A percentile compares a stretch with the other conserved stretches of the same genome.
phyloP scores from a whole-genome alignment of 2,113 vertebrate genomes.

The Zosterops japonicus region DNA sequence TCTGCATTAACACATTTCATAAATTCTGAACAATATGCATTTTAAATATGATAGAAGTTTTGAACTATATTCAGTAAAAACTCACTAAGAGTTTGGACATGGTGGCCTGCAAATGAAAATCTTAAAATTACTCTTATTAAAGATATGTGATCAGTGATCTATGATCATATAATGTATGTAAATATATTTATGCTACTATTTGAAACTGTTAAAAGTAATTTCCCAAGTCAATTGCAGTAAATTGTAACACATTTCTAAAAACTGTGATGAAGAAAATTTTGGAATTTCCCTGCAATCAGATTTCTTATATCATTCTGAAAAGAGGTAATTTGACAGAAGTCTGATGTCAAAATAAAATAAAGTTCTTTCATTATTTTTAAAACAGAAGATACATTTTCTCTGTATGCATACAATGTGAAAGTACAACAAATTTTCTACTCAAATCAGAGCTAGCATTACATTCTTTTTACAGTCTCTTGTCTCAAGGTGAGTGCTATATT shows the following conservation, averaged over 20 bases:
- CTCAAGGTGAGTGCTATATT: not conserved
- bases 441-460: not conserved
- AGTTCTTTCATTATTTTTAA: not conserved
- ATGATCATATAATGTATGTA: not conserved
- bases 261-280: not conserved
- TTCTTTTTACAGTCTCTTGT: not conserved
- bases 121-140: not conserved
- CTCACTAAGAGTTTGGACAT: not conserved
- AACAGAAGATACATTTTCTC: not conserved
- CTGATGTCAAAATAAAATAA: not conserved
- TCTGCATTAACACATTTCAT: slow-evolving; percentile 47
- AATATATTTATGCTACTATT: not conserved
- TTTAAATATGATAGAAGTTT: not conserved
- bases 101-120: not conserved
- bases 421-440: not conserved
- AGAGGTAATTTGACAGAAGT: not conserved
- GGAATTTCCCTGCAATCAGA: not conserved
- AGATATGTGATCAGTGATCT: not conserved
- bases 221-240: not conserved
- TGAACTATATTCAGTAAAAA: not conserved
- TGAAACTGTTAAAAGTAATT: slow-evolving; percentile 1
- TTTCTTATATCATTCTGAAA: not conserved
- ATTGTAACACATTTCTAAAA: not conserved
- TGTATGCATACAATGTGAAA: not conserved
- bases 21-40: slow-evolving; percentile 22